Conservation (phyloP, 2,113 vertebrate genomes). For the Malaclemys terrapin region DNA sequence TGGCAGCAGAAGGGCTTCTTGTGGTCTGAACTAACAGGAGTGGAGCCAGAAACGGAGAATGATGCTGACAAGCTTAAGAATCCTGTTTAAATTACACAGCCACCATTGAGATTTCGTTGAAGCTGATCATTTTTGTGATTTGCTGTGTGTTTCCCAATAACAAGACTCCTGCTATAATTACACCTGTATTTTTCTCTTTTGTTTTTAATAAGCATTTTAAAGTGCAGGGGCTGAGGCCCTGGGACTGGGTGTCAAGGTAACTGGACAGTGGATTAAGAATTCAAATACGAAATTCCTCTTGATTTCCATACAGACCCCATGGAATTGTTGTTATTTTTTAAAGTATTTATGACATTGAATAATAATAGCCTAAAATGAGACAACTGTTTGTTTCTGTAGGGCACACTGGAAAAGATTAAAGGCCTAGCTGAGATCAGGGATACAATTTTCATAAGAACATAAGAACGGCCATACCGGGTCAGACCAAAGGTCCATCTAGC, state of each 20-base stretch:
- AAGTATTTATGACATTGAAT: not conserved
- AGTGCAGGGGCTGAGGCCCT: not conserved
- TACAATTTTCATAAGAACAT: not conserved
- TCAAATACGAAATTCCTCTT: constrained; percentile 3
- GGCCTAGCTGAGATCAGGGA: not conserved
- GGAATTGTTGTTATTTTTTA: constrained; percentile 13
- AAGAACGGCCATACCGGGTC: too few species aligned
- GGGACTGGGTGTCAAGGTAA: constrained; percentile 8
- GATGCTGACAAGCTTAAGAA: constrained; percentile 25
- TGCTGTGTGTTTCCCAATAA: constrained; percentile 15
- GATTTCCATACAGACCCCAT: not conserved
- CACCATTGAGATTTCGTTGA: not conserved
- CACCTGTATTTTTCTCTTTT: constrained; percentile 7
- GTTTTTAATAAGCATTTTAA: constrained; percentile 7
- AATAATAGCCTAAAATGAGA: not conserved
- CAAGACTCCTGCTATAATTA: not conserved
- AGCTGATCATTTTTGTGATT: constrained; percentile 54
- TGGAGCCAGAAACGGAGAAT: not conserved
- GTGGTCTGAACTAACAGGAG: constrained; percentile 32
- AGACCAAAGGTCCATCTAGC: too few species aligned
- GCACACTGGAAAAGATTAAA: not conserved
- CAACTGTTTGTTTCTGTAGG: not conserved
- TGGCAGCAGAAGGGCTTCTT: constrained; percentile 38
- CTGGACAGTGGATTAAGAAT: not conserved
- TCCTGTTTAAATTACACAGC: constrained; percentile 41